Conservation (phyloP, 2,113 vertebrate species). For the Paradoxurus hermaphroditus region DNA sequence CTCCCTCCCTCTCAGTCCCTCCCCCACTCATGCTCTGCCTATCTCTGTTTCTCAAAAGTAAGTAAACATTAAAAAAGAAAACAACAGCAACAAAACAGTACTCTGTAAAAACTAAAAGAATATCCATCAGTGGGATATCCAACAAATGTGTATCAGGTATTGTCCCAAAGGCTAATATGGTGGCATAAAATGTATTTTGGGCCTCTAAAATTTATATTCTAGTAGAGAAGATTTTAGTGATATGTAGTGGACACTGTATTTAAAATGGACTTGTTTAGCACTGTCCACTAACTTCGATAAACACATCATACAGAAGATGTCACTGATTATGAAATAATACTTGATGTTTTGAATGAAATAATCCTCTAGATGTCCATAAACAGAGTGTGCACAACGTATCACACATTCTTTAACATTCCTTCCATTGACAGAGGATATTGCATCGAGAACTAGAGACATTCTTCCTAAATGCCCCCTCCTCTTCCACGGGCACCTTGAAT, state of each 20-base stretch:
- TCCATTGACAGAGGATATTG: not conserved
- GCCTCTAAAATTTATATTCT: not conserved
- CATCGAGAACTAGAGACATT: not conserved
- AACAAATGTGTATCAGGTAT: not conserved
- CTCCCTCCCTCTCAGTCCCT: no score
- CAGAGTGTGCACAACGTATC: not conserved
- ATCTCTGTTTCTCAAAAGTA: no score
- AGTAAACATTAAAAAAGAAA: no score
- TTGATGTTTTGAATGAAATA: not conserved
- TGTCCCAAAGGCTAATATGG: not conserved
- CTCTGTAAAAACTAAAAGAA: not conserved
- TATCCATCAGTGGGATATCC: not conserved
- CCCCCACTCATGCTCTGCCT: no score
- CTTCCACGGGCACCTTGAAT: not conserved
- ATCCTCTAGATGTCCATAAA: not conserved
- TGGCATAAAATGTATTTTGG: not conserved
- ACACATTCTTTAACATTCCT: not conserved
- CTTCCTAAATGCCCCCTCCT: accelerated
- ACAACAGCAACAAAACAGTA: no score
- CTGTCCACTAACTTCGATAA: not conserved
- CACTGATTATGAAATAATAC: not conserved
- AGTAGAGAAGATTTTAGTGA: not conserved
- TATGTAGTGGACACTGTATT: not conserved
- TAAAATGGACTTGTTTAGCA: not conserved
- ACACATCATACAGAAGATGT: not conserved